Evolutionary conservation across 2,888 invertebrate genomes (phyloP), one percentile per base, ranked within the genome.

Genomic region (Selenia dentaria): DNA sequence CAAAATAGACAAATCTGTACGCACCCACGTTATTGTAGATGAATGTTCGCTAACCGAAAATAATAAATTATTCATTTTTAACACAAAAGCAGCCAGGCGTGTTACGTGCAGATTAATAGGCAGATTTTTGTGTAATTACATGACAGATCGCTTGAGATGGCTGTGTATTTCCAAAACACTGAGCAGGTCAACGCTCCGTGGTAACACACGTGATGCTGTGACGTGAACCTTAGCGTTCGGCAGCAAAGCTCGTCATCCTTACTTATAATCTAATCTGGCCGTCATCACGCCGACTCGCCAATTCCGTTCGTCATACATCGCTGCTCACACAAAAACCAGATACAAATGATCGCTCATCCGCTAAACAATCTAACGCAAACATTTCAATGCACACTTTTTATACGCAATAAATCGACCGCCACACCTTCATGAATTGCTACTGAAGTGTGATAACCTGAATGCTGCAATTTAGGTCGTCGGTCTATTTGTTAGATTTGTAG

Each of bases 151-250:
- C 61, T 32, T n/a, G 54, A 64, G 64, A 61, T 67, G 67, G 67
- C 62, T 68, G 55, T 67, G 71, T 80, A 79, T 81, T 83, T 81
- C 83, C 84, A 88, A 89, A 90, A 89, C 87, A 88, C 59, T 58
- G 62, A 39, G 39, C 70, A 68, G 89, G 88, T 88, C 89, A 87
- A 79, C 69, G 89, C 70, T 73, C 88, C 68, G 59, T 32, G 64
- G 61, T 62, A 69, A 69, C 86, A 69, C 86, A 85, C 86, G 88
- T 89, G 89, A 89, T 71, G 54, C 65, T 67, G 70, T 84, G 83
- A 83, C 83, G 85, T 70, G 64, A 67, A 64, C 64, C 57, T 27
- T 59, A 50, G 53, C 55, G 62, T 54, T 67, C 59, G 59, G 59
- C 50, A 67, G 60, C 71, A 64, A 72, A 75, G 62, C 63, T 66